Conservation (phyloP, 2,113 vertebrate species). For the Oncorhynchus masou region DNA sequence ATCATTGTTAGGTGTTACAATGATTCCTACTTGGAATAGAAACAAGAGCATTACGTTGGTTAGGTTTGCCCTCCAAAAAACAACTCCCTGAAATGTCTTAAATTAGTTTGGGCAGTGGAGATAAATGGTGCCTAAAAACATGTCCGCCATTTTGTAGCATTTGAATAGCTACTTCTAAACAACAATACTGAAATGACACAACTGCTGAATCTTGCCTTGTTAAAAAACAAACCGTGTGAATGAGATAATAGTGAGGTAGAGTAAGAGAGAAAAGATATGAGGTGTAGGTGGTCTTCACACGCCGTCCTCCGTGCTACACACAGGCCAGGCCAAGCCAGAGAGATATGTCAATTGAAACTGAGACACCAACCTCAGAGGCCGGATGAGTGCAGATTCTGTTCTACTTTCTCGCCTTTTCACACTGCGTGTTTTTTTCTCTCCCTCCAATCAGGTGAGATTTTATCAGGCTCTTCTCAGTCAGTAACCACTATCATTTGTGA, state of each 20-base stretch:
- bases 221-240: not conserved
- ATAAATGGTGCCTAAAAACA: too few relatives aligned
- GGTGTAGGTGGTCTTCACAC: slow-evolving; percentile 45
- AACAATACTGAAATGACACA: not conserved
- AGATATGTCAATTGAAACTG: slow-evolving; percentile 60
- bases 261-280: not conserved
- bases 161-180: not conserved
- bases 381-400: slow-evolving; percentile 44
- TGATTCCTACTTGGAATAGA: too few relatives aligned
- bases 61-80: too few relatives aligned
- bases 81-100: too few relatives aligned
- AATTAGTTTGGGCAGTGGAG: too few relatives aligned
- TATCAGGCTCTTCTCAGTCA: slow-evolving; percentile 64
- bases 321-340: slow-evolving; percentile 21
- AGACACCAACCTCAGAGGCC: slow-evolving; percentile 59
- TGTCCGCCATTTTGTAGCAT: too few relatives aligned
- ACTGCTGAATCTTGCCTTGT: not conserved
- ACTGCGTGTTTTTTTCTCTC: slow-evolving; percentile 25
- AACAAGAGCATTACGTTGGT: too few relatives aligned
- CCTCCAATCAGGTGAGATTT: slow-evolving; percentile 71
- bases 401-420: slow-evolving; percentile 40
- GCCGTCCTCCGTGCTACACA: slow-evolving; percentile 46
- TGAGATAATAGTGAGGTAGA: not conserved
- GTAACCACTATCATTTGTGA: slow-evolving; percentile 73
- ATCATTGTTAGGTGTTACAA: too few relatives aligned